These are phyloP conservation scores for Callithrix jacchus DNA, from an alignment of 2,113 vertebrate genomes.

Conservation along the genomic window DNA sequence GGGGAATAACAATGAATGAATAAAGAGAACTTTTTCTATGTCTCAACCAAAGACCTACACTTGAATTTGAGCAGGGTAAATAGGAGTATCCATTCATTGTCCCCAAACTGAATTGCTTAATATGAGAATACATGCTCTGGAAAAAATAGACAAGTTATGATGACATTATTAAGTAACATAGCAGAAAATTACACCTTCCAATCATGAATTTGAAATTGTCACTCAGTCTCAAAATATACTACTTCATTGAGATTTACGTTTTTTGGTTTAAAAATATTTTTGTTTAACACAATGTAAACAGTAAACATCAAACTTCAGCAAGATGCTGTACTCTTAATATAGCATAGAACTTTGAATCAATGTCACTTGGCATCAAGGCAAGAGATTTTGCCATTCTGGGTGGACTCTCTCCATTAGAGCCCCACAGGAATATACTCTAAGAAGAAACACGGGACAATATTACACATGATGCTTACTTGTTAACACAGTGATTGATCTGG, in stretches of 20 bases:
- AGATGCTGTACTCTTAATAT: neutral
- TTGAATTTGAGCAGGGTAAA: neutral
- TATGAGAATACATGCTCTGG: neutral
- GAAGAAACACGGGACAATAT: neutral
- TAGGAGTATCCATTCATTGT: neutral
- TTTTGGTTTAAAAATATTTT: neutral
- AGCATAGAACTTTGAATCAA: neutral
- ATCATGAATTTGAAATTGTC: neutral
- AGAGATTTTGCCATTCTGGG: neutral
- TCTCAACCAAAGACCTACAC: neutral
- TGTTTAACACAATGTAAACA: neutral
- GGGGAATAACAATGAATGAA: neutral
- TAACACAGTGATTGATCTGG: constrained; percentile 88
- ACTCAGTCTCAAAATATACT: neutral
- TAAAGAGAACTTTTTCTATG: neutral
- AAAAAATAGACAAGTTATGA: neutral
- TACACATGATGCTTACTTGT: constrained; percentile 89
- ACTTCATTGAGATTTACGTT: neutral
- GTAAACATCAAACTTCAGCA: neutral
- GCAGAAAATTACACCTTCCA: neutral
- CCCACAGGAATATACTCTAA: neutral
- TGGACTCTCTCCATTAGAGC: neutral
- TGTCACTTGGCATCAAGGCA: neutral
- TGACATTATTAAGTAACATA: neutral
- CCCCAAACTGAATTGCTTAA: neutral